These are phyloP conservation scores for Hartigia nigra DNA, from an alignment of 2,888 invertebrate species.

Conservation along the genomic window DNA sequence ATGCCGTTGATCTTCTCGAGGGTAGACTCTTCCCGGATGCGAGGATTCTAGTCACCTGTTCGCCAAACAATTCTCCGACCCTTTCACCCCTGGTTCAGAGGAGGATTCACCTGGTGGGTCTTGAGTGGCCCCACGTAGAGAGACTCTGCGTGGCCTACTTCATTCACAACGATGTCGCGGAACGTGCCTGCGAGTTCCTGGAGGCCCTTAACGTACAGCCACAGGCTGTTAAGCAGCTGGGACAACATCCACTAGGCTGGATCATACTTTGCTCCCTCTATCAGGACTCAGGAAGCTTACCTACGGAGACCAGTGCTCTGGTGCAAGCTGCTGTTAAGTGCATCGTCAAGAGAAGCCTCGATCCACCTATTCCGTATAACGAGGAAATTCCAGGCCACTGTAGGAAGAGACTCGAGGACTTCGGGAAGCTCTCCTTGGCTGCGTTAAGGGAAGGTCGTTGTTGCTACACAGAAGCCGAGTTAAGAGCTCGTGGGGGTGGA, in stretches of 20 bases:
- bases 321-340: slow-evolving; percentile 66
- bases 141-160: slow-evolving; percentile 67
- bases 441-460: slow-evolving; percentile 67
- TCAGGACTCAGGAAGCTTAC: slow-evolving; percentile 52
- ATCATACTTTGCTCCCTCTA: slow-evolving; percentile 68
- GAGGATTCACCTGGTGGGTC: slow-evolving; percentile 66
- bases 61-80: slow-evolving; percentile 61
- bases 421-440: slow-evolving; percentile 68
- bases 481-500: slow-evolving; percentile 65
- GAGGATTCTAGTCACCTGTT: slow-evolving; percentile 68
- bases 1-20: slow-evolving; percentile 68
- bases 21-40: slow-evolving; percentile 70
- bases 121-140: slow-evolving; percentile 68
- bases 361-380: slow-evolving; percentile 50
- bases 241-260: slow-evolving; percentile 69
- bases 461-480: slow-evolving; percentile 67
- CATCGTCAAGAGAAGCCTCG: slow-evolving; percentile 64
- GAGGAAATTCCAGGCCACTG: slow-evolving; percentile 64
- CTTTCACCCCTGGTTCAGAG: slow-evolving; percentile 67
- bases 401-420: slow-evolving; percentile 67
- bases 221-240: slow-evolving; percentile 61
- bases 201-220: slow-evolving; percentile 65
- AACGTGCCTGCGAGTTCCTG: slow-evolving; percentile 60
- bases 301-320: slow-evolving; percentile 60
- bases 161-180: slow-evolving; percentile 64